phyloP scores from a whole-genome alignment of 2,113 vertebrate species.

The Gymnarchus niloticus region DNA sequence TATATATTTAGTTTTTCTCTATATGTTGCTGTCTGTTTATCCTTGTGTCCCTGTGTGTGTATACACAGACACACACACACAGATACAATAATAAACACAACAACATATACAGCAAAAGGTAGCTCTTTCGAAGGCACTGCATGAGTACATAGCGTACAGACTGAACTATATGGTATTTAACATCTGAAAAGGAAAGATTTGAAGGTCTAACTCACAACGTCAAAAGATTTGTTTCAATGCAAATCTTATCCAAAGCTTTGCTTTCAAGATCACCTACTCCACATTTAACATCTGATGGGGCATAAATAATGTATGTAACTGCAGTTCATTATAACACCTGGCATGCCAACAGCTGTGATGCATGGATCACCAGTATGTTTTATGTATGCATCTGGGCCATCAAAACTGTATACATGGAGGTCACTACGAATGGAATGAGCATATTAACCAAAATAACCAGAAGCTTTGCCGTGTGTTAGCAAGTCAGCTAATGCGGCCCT shows the following conservation, averaged over 20 bases:
- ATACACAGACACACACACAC: not conserved
- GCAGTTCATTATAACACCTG: not conserved
- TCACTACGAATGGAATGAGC: constrained; percentile 29
- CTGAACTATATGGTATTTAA: not conserved
- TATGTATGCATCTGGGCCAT: constrained; percentile 10
- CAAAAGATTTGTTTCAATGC: constrained; percentile 12
- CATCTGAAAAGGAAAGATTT: constrained; percentile 17
- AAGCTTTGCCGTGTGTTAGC: constrained; percentile 33
- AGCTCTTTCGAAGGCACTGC: not conserved
- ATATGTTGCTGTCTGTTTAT: not conserved
- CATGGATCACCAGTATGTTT: constrained; percentile 22
- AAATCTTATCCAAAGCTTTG: not conserved
- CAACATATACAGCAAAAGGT: not conserved
- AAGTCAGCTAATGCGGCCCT: constrained; percentile 63
- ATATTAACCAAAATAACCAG: constrained; percentile 31
- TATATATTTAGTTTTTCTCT: not conserved
- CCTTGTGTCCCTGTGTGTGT: too few relatives aligned
- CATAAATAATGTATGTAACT: constrained; percentile 31
- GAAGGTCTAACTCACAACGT: constrained; percentile 26
- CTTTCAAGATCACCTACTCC: constrained; percentile 5
- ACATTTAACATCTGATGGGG: constrained; percentile 21
- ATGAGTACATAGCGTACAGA: not conserved
- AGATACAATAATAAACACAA: not conserved
- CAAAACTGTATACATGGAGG: constrained; percentile 5
- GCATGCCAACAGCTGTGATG: constrained; percentile 14